Base-by-base conservation (phyloP, 1,140 invertebrate genomes). In the Eumeta japonica region DNA sequence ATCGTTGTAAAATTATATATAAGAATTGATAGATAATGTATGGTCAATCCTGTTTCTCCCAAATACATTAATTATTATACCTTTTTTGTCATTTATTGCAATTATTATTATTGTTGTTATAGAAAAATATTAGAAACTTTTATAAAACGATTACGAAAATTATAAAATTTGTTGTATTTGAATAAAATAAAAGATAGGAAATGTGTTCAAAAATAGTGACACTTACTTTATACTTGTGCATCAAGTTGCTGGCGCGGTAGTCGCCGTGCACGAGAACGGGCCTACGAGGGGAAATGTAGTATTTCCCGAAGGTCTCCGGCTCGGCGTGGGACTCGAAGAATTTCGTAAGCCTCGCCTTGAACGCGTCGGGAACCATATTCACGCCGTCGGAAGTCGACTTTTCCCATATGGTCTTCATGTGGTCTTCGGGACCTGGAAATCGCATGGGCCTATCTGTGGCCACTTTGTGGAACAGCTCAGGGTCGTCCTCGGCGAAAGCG, bases 231-330 rank as follows among this genome's bases (percentile, higher is more conserved):
- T 16, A 35, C 28, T 37, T 50, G 18, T 58, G 56, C 29, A 71
- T 13, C 10, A 71, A 33, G 28, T 71, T 71, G 20, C 59, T 68
- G 7, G 55, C 33, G 20, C 61, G 52, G 33, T 50, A 71, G 32
- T 68, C 64, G 2, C 59, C 62, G 15, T 71, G 66, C 1, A 36
- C 36, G 2, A 71, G 16, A 0, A 64, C 56, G 1, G 50, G 37
- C 7, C 39, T 47, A 0, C 46, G 41, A 9, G 47, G 45, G 1
- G 54, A 45, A 9, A 30, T 37, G 9, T 37, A 47, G 15, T 43
- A 49, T 10, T 44, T 51, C 3, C n/a, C 9, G 14, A 37, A 43
- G 17, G 39, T 15, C 2, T 41, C 11, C 3, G 37, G 19, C 3
- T 43, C 4, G 4, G 7, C 5, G 11, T 39, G 15, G 1, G 35